Conservation (phyloP, 2,113 vertebrate genomes). For the Porphyrio hochstetteri region DNA sequence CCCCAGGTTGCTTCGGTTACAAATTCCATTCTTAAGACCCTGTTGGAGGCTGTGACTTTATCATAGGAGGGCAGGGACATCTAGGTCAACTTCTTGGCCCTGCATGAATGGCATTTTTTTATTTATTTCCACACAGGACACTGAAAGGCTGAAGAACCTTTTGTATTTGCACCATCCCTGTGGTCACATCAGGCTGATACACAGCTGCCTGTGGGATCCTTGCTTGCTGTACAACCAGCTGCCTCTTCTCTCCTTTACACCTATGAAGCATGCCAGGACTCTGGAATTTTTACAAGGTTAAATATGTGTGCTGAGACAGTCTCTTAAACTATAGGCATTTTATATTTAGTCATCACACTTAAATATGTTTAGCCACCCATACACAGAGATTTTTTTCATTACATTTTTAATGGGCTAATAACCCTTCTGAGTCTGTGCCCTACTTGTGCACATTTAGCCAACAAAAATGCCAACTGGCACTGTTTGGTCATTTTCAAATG, state of each 20-base stretch:
- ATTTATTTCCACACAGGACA: neutral
- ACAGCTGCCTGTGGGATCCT: neutral
- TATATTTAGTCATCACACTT: conserved; percentile 6
- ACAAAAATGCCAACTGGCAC: conserved; percentile 19
- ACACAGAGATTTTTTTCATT: neutral
- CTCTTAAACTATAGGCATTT: neutral
- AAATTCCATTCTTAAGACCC: neutral
- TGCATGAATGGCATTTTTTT: neutral
- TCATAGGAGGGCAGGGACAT: fast-evolving
- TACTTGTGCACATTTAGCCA: neutral
- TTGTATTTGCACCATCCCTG: neutral
- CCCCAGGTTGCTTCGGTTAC: fast-evolving
- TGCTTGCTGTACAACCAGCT: neutral
- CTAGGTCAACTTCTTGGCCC: neutral
- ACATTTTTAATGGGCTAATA: neutral
- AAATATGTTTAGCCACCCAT: neutral
- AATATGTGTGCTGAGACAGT: neutral
- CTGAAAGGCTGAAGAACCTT: neutral
- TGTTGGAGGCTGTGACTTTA: neutral
- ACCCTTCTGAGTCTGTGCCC: neutral
- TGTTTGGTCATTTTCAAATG: neutral
- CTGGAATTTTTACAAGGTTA: neutral
- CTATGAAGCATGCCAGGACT: neutral
- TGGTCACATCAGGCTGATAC: neutral
- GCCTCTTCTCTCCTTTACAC: neutral